A percentile compares a stretch with the other conserved stretches of the same genome.
Conservation (phyloP, 2,113 vertebrate species). For the Calyptomena viridis region DNA sequence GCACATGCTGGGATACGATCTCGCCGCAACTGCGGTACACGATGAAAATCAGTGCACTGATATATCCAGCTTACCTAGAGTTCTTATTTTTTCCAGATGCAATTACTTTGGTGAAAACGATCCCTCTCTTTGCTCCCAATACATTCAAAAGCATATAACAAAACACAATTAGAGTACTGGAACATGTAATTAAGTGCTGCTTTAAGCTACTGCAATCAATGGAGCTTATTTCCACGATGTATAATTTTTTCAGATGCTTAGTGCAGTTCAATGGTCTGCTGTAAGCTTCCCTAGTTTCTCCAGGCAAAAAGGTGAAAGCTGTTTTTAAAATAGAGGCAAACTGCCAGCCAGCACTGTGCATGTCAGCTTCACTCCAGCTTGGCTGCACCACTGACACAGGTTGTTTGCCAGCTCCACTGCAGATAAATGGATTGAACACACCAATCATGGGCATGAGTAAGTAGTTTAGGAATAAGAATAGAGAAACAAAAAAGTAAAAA, state of each 20-base stretch:
- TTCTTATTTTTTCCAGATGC: slow-evolving; percentile 51
- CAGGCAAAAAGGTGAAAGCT: slow-evolving; percentile 63
- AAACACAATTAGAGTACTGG: slow-evolving; percentile 69
- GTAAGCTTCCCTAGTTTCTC: slow-evolving; percentile 61
- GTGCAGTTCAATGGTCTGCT: slow-evolving; percentile 61
- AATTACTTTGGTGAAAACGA: slow-evolving; percentile 74
- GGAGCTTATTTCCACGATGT: slow-evolving; percentile 74
- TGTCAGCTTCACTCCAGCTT: slow-evolving; percentile 50
- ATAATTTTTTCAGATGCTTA: slow-evolving; percentile 75
- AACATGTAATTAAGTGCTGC: slow-evolving; percentile 78
- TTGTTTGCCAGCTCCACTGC: slow-evolving; percentile 45
- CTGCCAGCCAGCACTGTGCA: slow-evolving; percentile 57
- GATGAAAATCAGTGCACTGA: slow-evolving; percentile 62
- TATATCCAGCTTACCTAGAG: slow-evolving; percentile 61
- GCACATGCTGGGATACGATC: slow-evolving; percentile 32
- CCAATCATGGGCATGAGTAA: neutral
- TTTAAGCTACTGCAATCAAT: slow-evolving; percentile 78
- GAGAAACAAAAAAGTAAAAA: neutral
- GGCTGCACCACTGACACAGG: slow-evolving; percentile 10
- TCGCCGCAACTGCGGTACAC: slow-evolving; percentile 47
- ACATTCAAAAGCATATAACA: slow-evolving; percentile 69
- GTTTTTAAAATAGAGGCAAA: slow-evolving; percentile 61
- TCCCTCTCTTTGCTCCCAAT: slow-evolving; percentile 64
- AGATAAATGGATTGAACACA: neutral
- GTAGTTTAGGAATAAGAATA: neutral